Evolutionary conservation across 2,797 vertebrate species (phyloP), one percentile per base, ranked within the genome.

Genomic region (Phrynocephalus forsythii): DNA sequence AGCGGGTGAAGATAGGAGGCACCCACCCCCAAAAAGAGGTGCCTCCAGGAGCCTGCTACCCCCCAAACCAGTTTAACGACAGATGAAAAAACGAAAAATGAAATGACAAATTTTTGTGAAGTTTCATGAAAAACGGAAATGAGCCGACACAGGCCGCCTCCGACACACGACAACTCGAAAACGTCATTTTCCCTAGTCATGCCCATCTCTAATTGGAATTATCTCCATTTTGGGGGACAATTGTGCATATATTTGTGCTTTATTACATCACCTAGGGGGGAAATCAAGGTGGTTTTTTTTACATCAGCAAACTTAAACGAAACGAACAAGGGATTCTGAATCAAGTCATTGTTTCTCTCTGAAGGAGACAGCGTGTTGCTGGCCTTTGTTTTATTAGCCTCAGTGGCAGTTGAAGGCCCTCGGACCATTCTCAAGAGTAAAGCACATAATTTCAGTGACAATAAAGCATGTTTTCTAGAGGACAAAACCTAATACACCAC

Each of bases 241-340:
- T 15, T 71, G 18, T 63, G 50, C 2, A 79, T 66, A 60, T 38
- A 33, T 28, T 26, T 48, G 15, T 68, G n/a, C 26, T 56, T 56
- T 26, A 71, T 38, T 68, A 33, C 30, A 69, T 79, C 7, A 22
- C 24, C 52, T n/a, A n/a, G 28, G 9, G 38, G 20, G 20, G 56
- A n/a, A 78, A 71, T 9, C 76, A 33, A 52, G n/a, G 50, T 56
- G n/a, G n/a, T 30, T 44, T 44, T 38, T 44, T 44, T 44, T 44
- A 44, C 11, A 48, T 33, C n/a, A 33, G 3, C 76, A 79, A 86
- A 3, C 18, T 66, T 79, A 82, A 90, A 69, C 82, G 88, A 90
- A 50, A 81, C 63, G 28, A 91, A 86, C 18, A 5, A 73, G 87
- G 28, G 83, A 86, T 82, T 60, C 30, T 3, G 86, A 91, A 79